phyloP scores from a whole-genome alignment of 2,888 invertebrate genomes.

The Anarsia innoxiella region DNA sequence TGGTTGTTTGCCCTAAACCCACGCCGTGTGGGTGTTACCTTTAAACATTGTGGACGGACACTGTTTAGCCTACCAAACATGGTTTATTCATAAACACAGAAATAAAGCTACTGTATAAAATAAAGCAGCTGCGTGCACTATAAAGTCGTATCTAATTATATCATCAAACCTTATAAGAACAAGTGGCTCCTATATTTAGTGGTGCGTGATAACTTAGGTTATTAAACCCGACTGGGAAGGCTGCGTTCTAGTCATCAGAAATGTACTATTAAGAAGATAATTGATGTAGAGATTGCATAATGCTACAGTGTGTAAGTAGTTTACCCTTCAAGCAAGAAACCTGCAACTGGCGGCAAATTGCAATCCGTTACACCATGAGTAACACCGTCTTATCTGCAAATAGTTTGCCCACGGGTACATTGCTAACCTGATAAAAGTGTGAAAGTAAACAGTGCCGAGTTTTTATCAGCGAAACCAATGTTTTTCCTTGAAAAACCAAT shows the following conservation, averaged over 20 bases:
- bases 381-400: slow-evolving; percentile 4
- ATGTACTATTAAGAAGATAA: slow-evolving; percentile 1
- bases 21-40: slow-evolving; percentile 45
- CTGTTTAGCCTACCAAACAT: slow-evolving; percentile 19
- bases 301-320: neutral
- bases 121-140: slow-evolving; percentile 22
- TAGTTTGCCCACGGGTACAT: neutral
- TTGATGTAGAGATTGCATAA: slow-evolving; percentile 5
- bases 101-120: slow-evolving; percentile 9
- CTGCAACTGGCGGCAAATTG: neutral
- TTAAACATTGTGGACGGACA: slow-evolving; percentile 16
- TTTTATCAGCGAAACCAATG: slow-evolving; percentile 8
- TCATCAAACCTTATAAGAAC: slow-evolving; percentile 35
- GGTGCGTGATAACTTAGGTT: slow-evolving; percentile 39
- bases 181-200: slow-evolving; percentile 52
- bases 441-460: slow-evolving; percentile 5
- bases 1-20: slow-evolving; percentile 59
- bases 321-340: neutral
- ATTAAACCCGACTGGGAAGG: slow-evolving; percentile 28
- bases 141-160: slow-evolving; percentile 42
- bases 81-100: slow-evolving; percentile 13
- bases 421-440: slow-evolving; percentile 5
- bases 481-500: slow-evolving; percentile 5
- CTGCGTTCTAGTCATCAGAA: slow-evolving; percentile 9
- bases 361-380: too few relatives aligned